Evolutionary conservation across 2,113 vertebrate genomes (phyloP).

Genomic region (Hypocryptadius cinnamomeus): DNA sequence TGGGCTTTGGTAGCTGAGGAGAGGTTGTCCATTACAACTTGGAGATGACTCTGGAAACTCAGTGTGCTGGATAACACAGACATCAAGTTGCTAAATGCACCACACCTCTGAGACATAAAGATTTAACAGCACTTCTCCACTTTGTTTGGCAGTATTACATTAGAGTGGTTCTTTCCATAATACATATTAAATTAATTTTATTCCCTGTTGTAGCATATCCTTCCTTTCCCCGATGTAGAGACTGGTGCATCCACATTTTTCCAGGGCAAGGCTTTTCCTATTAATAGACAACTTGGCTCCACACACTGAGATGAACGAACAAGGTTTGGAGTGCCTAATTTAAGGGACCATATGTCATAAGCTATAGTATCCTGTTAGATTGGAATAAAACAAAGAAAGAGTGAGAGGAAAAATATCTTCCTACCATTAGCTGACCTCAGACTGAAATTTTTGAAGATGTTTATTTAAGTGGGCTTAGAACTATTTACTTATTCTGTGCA

Average conservation of each 20-base stretch:
- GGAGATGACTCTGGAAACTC: slow-evolving; percentile 1
- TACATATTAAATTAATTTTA: not conserved
- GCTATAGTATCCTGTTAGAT: slow-evolving; percentile 9
- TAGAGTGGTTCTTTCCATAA: not conserved
- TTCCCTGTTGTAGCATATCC: not conserved
- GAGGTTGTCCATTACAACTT: not conserved
- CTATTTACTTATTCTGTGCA: not conserved
- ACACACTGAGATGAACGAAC: not conserved
- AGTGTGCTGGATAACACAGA: not conserved
- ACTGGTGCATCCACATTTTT: not conserved
- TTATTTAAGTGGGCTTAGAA: not conserved
- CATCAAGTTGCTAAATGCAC: not conserved
- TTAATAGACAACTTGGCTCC: slow-evolving; percentile 52
- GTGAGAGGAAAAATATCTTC: slow-evolving; percentile 10
- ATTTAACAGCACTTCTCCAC: not conserved
- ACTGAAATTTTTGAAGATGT: not conserved
- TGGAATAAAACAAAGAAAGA: not conserved
- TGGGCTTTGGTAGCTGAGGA: not conserved
- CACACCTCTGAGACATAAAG: not conserved
- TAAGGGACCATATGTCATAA: slow-evolving; percentile 38
- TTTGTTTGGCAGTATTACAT: not conserved
- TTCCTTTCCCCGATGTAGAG: not conserved
- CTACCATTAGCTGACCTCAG: not conserved
- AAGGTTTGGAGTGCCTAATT: slow-evolving; percentile 32
- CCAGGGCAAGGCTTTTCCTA: slow-evolving; percentile 23